Evolutionary conservation across 2,888 invertebrate species (phyloP).

Genomic region (Spodoptera picta): DNA sequence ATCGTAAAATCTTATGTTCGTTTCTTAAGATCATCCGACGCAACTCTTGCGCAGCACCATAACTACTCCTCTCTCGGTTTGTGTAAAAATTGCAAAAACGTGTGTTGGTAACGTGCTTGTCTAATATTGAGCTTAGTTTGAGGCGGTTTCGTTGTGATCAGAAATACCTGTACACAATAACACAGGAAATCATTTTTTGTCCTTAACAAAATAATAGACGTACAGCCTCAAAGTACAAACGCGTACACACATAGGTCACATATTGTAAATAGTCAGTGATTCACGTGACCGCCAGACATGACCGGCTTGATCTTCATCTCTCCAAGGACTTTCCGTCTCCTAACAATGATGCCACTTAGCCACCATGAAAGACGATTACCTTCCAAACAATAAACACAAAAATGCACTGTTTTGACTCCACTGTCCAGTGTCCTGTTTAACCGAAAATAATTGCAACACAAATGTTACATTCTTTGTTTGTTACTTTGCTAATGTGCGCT

Average conservation of each 20-base stretch:
- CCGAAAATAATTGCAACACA: conserved; percentile 22
- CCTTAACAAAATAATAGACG: too few species aligned
- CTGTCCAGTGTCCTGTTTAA: background rate
- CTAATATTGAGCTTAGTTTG: too few species aligned
- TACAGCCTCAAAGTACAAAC: conserved; percentile 1
- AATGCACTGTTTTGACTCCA: conserved; percentile 16
- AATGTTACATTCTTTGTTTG: conserved; percentile 21
- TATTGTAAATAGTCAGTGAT: conserved; percentile 15
- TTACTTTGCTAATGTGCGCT: conserved; percentile 4
- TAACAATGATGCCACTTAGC: conserved; percentile 20
- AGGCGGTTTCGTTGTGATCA: too few species aligned
- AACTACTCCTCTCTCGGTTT: conserved; percentile 8
- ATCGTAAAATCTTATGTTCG: conserved; percentile 48
- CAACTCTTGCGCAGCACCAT: conserved; percentile 35
- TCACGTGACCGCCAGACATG: conserved; percentile 40
- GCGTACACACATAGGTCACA: conserved; percentile 5
- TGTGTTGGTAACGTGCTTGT: too few species aligned
- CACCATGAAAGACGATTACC: conserved; percentile 23
- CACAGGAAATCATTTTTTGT: background rate
- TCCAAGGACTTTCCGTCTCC: conserved; percentile 36
- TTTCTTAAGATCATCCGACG: conserved; percentile 42
- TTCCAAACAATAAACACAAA: conserved; percentile 17
- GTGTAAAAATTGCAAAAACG: conserved; percentile 9
- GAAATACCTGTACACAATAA: background rate
- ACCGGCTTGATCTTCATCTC: conserved; percentile 30